phyloP scores from a whole-genome alignment of 2,888 invertebrate genomes.

The Pherbina coryleti region DNA sequence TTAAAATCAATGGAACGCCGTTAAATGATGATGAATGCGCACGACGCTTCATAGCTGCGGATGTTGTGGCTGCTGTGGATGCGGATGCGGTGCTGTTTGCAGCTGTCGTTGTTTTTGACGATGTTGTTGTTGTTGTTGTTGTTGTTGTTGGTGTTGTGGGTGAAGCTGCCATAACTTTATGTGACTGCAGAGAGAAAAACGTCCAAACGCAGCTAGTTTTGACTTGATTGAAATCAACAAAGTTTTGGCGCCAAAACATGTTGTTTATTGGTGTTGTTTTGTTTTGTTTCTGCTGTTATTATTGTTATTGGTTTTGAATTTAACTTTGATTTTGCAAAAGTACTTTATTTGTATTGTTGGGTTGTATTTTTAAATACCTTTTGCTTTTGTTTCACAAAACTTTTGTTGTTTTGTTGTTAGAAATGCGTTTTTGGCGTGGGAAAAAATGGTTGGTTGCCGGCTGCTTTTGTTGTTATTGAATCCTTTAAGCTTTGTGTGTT shows the following conservation, averaged over 20 bases:
- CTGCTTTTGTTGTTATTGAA: not conserved
- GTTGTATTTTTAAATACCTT: not conserved
- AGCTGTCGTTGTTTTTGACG: no score
- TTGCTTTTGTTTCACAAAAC: not conserved
- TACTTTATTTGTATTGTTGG: not conserved
- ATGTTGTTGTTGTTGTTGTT: no score
- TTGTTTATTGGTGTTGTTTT: not conserved
- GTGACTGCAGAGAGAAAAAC: not conserved
- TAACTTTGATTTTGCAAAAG: not conserved
- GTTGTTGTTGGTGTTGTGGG: no score
- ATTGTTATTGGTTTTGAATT: not conserved
- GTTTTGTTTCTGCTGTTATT: not conserved
- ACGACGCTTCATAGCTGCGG: constrained; percentile 6
- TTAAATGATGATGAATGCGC: constrained; percentile 33
- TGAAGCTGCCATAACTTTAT: no score
- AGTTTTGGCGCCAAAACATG: constrained; percentile 25
- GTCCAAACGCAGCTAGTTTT: not conserved
- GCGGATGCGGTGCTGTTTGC: not conserved
- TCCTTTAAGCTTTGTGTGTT: not conserved
- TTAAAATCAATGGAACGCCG: constrained; percentile 53
- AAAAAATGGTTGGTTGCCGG: not conserved
- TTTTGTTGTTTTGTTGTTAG: not conserved
- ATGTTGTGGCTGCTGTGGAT: not conserved
- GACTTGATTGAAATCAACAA: not conserved
- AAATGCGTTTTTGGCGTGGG: not conserved